Evolutionary conservation across 2,888 invertebrate genomes (phyloP), one percentile per base, ranked within the genome.

Genomic region (Agonopterix heracliana): DNA sequence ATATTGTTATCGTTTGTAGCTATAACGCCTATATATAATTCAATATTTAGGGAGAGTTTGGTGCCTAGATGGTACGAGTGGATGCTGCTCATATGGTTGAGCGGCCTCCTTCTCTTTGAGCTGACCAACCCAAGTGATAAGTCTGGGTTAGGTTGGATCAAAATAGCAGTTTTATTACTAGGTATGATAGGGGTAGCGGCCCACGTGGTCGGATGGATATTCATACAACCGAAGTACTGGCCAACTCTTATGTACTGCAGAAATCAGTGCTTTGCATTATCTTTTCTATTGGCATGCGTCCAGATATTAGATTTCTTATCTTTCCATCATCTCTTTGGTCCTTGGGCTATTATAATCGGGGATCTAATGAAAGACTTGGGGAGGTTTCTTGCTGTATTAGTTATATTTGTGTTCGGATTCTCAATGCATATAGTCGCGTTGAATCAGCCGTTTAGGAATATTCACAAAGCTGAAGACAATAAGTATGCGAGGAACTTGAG

Each of bases 321-420:
- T 17, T 99, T 99, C 78, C 99, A 99, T 82, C 98, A 99, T 84
- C 91, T 99, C 13, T 99, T 99, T 77, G 99, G 99, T 44, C 99
- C 99, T 0, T 99, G 99, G 99, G 99, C 99, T 35, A 99, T 99
- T 74, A 99, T 99, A 78, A 99, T 99, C 70, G 96, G 98, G 14
- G 96, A 96, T 80, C 89, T 96, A 49, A 94, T 96, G 92, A 96
- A 96, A 78, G 98, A 98, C 81, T 90, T 98, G 62, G 96, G 96
- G n/a, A 91, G 98, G 72, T 99, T 99, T 82, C 91, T 99, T 55
- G 98, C 99, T 44, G 99, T 99, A 17, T 88, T 99, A 71, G 95
- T 96, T 35, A 98, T 99, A 78, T 99, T 99, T 86, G 97, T 99
- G 63, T 95, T 98, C 66, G 99, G 99, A 52, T 99, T 99, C 84